Evolutionary conservation across 2,113 vertebrate species (phyloP).

Genomic region (Atractosteus spatula): DNA sequence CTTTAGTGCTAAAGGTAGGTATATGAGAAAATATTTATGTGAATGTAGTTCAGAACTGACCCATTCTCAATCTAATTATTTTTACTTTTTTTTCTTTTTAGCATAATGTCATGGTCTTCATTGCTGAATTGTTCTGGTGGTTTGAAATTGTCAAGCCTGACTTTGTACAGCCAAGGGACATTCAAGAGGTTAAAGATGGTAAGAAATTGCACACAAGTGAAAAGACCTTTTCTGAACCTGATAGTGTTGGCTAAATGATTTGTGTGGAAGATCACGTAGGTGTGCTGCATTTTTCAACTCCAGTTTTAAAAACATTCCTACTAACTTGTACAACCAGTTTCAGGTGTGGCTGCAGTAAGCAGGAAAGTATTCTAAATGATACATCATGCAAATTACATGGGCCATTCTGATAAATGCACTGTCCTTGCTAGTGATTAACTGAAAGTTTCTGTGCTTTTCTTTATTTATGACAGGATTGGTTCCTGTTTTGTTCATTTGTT

Average conservation of each 20-base stretch:
- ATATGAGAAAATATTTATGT: not conserved
- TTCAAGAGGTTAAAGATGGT: constrained; percentile 88
- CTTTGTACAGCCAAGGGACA: constrained; percentile 86
- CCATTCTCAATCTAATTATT: not conserved
- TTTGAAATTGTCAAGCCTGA: constrained; percentile 90
- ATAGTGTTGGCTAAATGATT: not conserved
- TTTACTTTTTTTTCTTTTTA: constrained; percentile 37
- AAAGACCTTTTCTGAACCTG: not conserved
- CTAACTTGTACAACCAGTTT: not conserved
- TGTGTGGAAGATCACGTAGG: too few species aligned
- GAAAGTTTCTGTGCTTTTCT: too few species aligned
- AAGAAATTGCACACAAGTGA: constrained; percentile 22
- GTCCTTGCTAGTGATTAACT: too few species aligned
- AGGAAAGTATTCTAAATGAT: too few species aligned
- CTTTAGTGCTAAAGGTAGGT: constrained; percentile 85
- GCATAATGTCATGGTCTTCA: constrained; percentile 89
- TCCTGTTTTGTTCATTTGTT: not conserved
- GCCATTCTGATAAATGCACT: too few species aligned
- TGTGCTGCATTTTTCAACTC: not conserved
- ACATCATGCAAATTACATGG: too few species aligned
- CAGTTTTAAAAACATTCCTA: too few species aligned
- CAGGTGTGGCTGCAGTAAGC: not conserved
- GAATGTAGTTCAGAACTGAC: not conserved
- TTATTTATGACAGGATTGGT: too few species aligned
- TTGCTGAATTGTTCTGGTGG: constrained; percentile 97